Percentiles rank a stretch among this genome's conserved stretches.
phyloP scores from a whole-genome alignment of 2,113 vertebrate genomes.

The Stomatorhinus ivindoensis region DNA sequence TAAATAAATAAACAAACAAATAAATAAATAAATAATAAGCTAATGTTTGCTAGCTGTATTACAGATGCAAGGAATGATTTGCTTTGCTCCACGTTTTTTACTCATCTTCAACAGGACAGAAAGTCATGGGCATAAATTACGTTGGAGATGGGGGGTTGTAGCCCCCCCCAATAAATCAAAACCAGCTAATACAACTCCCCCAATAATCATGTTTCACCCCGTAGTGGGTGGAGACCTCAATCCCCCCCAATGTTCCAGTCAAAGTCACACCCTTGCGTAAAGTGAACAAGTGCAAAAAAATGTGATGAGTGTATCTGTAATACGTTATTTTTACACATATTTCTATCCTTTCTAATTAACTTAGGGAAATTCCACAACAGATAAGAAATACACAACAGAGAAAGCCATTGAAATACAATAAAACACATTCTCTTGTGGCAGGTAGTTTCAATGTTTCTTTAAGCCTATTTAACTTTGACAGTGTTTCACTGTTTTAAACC shows the following conservation, averaged over 20 bases:
- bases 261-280: too few relatives aligned
- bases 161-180: too few relatives aligned
- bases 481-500: background rate
- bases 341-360: background rate
- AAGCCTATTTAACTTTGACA: background rate
- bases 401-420: background rate
- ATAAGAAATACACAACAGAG: background rate
- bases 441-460: background rate
- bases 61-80: background rate
- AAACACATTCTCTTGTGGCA: background rate
- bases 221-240: too few relatives aligned
- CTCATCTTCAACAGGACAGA: background rate
- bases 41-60: background rate
- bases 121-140: too few relatives aligned
- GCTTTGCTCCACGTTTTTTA: background rate
- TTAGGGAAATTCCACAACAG: background rate
- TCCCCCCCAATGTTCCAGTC: too few relatives aligned
- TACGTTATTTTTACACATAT: background rate
- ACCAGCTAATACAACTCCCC: too few relatives aligned
- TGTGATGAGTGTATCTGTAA: background rate
- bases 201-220: too few relatives aligned
- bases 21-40: background rate
- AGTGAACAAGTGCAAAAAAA: background rate
- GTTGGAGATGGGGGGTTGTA: too few relatives aligned
- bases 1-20: background rate